A percentile compares a stretch with the other conserved stretches of the same genome.
Conservation (phyloP, 1,140 invertebrate species). For the Drosophila yakuba region DNA sequence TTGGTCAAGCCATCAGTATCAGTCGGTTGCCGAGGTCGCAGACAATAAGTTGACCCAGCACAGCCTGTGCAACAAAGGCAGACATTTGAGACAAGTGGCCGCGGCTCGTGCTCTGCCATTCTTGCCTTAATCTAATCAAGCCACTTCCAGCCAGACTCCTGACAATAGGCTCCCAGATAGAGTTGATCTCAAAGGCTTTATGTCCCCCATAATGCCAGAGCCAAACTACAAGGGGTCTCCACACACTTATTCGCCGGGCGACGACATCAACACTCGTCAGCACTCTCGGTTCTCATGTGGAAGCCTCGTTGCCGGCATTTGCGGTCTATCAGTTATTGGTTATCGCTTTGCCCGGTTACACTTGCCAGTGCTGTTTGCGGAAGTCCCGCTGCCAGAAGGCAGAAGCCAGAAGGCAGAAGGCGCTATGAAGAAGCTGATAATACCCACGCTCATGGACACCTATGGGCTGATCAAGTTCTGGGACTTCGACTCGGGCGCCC, state of each 20-base stretch:
- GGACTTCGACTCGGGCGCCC: constrained; percentile 71
- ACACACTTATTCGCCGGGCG: constrained; percentile 52
- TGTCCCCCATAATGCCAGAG: constrained; percentile 59
- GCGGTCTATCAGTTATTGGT: constrained; percentile 71
- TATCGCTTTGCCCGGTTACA: constrained; percentile 72
- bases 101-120: constrained; percentile 49
- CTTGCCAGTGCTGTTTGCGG: constrained; percentile 38
- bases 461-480: constrained; percentile 81
- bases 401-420: neutral
- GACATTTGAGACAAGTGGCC: constrained; percentile 15
- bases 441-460: constrained; percentile 77
- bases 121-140: constrained; percentile 67
- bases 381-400: neutral
- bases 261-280: constrained; percentile 35
- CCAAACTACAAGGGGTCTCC: constrained; percentile 14
- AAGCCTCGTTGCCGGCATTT: constrained; percentile 47
- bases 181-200: constrained; percentile 24
- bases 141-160: constrained; percentile 35
- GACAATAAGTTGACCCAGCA: constrained; percentile 14
- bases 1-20: constrained; percentile 13
- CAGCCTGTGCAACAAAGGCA: constrained; percentile 5
- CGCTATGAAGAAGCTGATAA: constrained; percentile 77
- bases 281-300: constrained; percentile 49
- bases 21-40: neutral
- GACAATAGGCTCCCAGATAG: constrained; percentile 28